Base-by-base conservation (phyloP, 2,888 invertebrate genomes). In the Pollenia amentaria region DNA sequence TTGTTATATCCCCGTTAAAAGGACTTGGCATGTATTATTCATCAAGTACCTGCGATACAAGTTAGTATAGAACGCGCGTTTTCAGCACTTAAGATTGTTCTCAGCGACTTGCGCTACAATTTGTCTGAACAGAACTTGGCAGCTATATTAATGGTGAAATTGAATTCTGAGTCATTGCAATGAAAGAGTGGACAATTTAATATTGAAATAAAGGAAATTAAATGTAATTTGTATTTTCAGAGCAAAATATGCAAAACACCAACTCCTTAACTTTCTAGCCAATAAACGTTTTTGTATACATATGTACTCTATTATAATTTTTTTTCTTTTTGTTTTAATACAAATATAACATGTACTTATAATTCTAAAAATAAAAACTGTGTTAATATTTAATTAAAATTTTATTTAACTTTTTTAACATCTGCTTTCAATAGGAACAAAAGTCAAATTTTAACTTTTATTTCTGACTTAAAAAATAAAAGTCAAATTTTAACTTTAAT, bases 1-100 rank as follows among this genome's bases (percentile, higher is more conserved):
- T 46, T 14, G 14, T 7, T 44, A 44, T 44, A 44, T 44, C 44
- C 44, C 44, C 44, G 44, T 44, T 10, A 9, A 44, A 44, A 51
- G 51, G 60, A 60, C 60, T 60, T 29, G 60, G 60, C 60, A 60
- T 60, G 60, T 60, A 60, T 60, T 60, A 60, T 60, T 60, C 60
- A 60, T 60, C 60, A 21, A 60, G 60, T 60, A 60, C 60, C 60
- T 60, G 60, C 60, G 29, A 60, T 29, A 60, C 29, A 21, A 60
- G 60, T 60, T 60, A 60, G 60, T 38, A 12, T 60, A 60, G 38
- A 60, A 60, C 60, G 60, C 60, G 60, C 60, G 60, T 60, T 60
- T 60, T 60, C 60, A 38, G 60, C 60, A 60, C 38, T 29, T 60
- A 60, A 60, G 60, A 60, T 53, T 53, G 53, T 53, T 53, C 53